Conservation (phyloP, 2,797 vertebrate genomes). For the Syngnathus rostellatus region DNA sequence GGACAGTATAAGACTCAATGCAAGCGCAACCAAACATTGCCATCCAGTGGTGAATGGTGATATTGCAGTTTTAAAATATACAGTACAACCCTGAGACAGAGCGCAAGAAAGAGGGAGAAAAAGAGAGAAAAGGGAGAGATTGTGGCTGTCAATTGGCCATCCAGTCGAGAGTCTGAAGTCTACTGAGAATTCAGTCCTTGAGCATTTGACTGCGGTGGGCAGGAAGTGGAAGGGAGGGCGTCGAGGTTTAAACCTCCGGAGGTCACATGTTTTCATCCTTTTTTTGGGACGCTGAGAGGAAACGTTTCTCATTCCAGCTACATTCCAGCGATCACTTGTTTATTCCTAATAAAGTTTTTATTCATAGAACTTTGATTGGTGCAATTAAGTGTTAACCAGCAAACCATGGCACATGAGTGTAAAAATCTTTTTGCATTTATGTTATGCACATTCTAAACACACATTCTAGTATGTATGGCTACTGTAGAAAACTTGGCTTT, state of each 20-base stretch:
- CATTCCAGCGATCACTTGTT: constrained; percentile 28
- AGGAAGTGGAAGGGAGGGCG: constrained; percentile 18
- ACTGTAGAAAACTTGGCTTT: background rate
- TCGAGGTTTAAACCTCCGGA: constrained; percentile 18
- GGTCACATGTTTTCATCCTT: constrained; percentile 24
- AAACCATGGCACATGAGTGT: background rate
- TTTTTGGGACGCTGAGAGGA: constrained; percentile 25
- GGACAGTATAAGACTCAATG: too few species aligned
- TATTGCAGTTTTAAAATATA: too few species aligned
- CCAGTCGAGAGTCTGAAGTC: background rate
- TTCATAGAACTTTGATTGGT: background rate
- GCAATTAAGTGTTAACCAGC: background rate
- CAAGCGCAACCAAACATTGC: too few species aligned
- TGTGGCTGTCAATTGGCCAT: too few species aligned
- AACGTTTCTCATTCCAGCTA: constrained; percentile 40
- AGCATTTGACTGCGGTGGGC: background rate
- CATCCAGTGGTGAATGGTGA: background rate
- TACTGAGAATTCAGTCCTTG: background rate
- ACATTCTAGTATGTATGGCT: constrained; percentile 6
- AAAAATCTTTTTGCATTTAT: background rate
- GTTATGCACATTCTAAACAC: background rate
- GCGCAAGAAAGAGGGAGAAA: too few species aligned
- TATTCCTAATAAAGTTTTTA: background rate
- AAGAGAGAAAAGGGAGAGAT: too few species aligned
- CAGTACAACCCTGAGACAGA: background rate